These are phyloP conservation scores for Cairina moschata DNA, from an alignment of 2,113 vertebrate species.

Conservation along the genomic window DNA sequence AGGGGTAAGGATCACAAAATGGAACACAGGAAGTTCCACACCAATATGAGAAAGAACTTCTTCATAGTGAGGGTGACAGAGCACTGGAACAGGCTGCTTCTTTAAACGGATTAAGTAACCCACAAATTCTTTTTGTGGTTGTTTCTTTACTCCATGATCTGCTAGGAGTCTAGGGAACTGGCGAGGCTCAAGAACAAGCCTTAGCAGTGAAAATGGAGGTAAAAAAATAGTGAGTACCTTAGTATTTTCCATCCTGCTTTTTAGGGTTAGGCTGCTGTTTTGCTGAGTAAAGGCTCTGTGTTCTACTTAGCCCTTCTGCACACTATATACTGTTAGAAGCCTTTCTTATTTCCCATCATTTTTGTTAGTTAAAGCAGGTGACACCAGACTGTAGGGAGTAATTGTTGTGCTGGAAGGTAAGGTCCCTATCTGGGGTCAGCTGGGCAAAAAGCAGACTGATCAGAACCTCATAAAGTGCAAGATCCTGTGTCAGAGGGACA, in stretches of 20 bases:
- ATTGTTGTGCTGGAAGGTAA: accelerated
- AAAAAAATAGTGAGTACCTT: neutral
- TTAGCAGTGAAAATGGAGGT: neutral
- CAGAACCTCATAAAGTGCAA: neutral
- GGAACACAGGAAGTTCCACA: too few relatives aligned
- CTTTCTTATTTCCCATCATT: neutral
- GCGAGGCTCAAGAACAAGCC: neutral
- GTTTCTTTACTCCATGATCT: neutral
- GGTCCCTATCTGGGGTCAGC: too few relatives aligned
- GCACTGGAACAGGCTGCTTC: too few relatives aligned
- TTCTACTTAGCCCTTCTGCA: neutral
- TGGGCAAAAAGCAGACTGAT: neutral
- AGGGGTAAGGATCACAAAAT: too few relatives aligned
- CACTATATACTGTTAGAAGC: neutral
- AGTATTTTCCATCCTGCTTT: too few relatives aligned
- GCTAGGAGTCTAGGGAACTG: neutral
- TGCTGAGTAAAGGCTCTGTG: neutral
- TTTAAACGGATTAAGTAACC: neutral
- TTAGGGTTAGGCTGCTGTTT: too few relatives aligned
- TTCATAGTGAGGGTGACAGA: too few relatives aligned
- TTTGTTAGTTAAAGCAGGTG: neutral
- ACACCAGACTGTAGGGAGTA: accelerated
- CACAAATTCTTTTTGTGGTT: neutral
- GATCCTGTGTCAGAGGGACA: neutral
- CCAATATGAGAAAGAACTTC: too few relatives aligned